phyloP scores from a whole-genome alignment of 2,113 vertebrate species.

The Phodopus roborovskii region DNA sequence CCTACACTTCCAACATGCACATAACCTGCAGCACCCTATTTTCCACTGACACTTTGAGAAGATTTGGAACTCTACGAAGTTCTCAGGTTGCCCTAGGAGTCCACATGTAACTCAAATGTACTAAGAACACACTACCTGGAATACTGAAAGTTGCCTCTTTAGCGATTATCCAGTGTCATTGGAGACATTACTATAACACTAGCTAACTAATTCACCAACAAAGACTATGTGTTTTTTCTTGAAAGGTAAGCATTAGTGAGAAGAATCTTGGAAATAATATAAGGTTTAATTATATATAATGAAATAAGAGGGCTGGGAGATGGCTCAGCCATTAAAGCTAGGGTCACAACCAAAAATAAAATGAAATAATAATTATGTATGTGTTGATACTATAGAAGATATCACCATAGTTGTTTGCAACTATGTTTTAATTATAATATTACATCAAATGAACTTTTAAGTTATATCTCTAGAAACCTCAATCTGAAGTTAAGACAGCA shows the following conservation, averaged over 20 bases:
- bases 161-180: neutral
- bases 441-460: neutral
- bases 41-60: neutral
- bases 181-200: neutral
- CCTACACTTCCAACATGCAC: neutral
- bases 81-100: neutral
- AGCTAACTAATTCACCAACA: neutral
- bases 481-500: neutral
- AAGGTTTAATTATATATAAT: neutral
- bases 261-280: neutral
- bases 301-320: too few species aligned
- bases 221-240: neutral
- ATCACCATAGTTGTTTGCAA: neutral
- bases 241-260: neutral
- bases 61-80: neutral
- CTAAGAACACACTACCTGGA: too few species aligned
- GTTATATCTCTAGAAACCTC: neutral
- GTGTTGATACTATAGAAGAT: neutral
- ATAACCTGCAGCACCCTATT: neutral
- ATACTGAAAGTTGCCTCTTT: neutral
- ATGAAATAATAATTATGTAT: too few species aligned
- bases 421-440: neutral
- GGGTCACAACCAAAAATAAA: too few species aligned
- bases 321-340: too few species aligned
- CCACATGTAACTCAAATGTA: neutral